Evolutionary conservation across 2,113 vertebrate species (phyloP).

Genomic region (Oreochromis tanganicae): DNA sequence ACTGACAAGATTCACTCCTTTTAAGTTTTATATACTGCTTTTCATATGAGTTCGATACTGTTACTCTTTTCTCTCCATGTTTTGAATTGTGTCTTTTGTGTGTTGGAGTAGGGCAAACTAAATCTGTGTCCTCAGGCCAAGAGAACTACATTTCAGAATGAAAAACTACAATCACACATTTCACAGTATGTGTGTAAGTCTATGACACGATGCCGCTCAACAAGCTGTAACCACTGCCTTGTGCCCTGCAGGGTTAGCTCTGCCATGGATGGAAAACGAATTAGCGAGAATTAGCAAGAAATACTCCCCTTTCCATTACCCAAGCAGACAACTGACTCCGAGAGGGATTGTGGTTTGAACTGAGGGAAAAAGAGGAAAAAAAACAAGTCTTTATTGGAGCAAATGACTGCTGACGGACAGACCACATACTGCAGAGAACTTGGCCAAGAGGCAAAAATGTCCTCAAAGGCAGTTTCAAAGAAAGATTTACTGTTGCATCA

Average conservation of each 20-base stretch:
- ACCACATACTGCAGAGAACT: conserved; percentile 49
- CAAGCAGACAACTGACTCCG: conserved; percentile 63
- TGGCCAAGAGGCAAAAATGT: conserved; percentile 23
- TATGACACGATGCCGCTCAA: neutral
- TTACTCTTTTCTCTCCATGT: neutral
- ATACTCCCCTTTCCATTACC: conserved; percentile 64
- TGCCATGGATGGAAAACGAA: conserved; percentile 61
- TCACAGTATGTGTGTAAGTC: neutral
- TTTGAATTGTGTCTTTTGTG: neutral
- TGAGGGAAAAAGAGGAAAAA: conserved; percentile 4
- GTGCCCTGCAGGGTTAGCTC: neutral
- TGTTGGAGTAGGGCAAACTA: neutral
- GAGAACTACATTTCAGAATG: neutral
- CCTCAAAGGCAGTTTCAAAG: conserved; percentile 25
- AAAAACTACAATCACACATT: neutral
- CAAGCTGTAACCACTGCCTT: neutral
- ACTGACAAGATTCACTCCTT: no score
- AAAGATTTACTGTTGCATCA: conserved; percentile 38
- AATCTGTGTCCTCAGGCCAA: neutral
- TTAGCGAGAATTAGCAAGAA: conserved; percentile 53
- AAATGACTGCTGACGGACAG: conserved; percentile 60
- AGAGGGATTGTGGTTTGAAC: conserved; percentile 65
- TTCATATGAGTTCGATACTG: no score
- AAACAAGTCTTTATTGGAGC: conserved; percentile 41
- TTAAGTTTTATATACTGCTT: no score